Base-by-base conservation (phyloP, 2,113 vertebrate genomes). In the Sialia sialis region DNA sequence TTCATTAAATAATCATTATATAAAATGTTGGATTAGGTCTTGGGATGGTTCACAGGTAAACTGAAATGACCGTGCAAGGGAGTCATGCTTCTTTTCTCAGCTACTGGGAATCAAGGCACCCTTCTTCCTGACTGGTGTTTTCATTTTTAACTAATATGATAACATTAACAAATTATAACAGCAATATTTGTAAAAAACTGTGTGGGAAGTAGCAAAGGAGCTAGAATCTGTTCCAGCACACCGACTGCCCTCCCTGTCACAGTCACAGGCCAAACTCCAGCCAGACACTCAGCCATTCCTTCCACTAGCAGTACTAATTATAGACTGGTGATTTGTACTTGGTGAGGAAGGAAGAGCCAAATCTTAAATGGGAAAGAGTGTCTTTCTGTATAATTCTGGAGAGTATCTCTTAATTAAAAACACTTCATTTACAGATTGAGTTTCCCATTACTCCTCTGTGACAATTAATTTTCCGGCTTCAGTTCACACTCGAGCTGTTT, bases 371-470 rank as follows among this genome's bases (percentile, higher is more conserved):
- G 79, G 67, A 86, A 84, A 87, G 38, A 91, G 41, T 22, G 25
- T 72, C 26, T 91, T 92, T 89, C 56, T 60, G 6, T 90, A 26
- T 81, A 72, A 75, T 94, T 89, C 74, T 79, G 48, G 69, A 89
- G 51, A 79, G 60, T 14, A 21, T 69, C 34, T 89, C 84, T 93
- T 92, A 92, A 95, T 96, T 94, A 92, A 92, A 84, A 92, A 0
- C 84, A 84, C 41, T 93, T 89, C 73, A 91, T 96, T 95, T 93
- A 89, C 87, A 90, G 66, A 84, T 62, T 76, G 56, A 87, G 60
- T 89, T 94, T 89, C 62, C 75, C 62, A 46, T 76, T 91, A 72
- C 70, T 68, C 41, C 64, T 92, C 69, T 69, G 62, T 67, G 26
- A 92, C 69, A 92, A 81, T 92, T 90, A 92, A 41, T 94, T 83